These are phyloP conservation scores for Camponotus floridanus DNA, from an alignment of 1,140 invertebrate genomes.

Conservation along the genomic window DNA sequence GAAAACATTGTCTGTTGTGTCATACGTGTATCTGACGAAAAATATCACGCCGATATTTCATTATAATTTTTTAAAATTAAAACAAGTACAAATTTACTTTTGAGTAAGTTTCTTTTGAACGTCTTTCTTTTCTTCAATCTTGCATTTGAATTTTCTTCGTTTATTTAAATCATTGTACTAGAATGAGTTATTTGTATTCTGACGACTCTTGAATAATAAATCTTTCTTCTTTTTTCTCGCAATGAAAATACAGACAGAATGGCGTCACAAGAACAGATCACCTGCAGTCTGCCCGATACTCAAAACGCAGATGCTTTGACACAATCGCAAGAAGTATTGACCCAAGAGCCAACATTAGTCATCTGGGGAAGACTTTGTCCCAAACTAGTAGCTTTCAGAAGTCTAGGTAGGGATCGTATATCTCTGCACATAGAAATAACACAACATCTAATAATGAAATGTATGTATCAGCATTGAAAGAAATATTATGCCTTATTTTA, in stretches of 20 bases:
- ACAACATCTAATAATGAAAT: too few species aligned
- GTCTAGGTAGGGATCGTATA: conserved; percentile 71
- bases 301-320: conserved; percentile 74
- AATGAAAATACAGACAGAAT: background rate
- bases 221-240: background rate
- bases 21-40: too few species aligned
- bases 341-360: conserved; percentile 10
- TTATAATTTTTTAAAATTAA: background rate
- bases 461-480: too few species aligned
- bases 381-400: conserved; percentile 43
- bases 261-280: conserved; percentile 54
- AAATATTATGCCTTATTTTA: too few species aligned
- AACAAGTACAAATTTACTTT: background rate
- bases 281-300: conserved; percentile 75
- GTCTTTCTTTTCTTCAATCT: too few species aligned
- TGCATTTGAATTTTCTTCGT: background rate
- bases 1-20: too few species aligned
- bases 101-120: background rate
- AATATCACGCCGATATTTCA: background rate
- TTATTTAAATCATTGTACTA: too few species aligned
- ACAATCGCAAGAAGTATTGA: conserved; percentile 70
- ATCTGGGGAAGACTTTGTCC: conserved; percentile 80
- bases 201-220: background rate
- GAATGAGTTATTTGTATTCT: background rate
- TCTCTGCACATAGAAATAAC: background rate